Conservation (phyloP, 2,797 vertebrate genomes). For the Siniperca scherzeri region DNA sequence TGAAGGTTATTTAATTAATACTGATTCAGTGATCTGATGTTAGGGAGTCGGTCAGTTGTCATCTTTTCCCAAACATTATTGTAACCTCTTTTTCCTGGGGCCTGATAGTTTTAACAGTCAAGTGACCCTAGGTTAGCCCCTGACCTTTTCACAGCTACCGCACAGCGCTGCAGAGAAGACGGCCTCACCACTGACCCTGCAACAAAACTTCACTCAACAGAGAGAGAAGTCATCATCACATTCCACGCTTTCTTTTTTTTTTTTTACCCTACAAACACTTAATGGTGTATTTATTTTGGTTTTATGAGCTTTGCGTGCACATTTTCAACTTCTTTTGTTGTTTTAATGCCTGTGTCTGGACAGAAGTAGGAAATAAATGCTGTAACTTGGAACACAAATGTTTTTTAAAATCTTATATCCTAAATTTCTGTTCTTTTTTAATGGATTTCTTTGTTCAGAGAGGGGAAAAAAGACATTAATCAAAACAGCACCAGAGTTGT, state of each 20-base stretch:
- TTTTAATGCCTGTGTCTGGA: neutral
- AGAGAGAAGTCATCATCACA: constrained; percentile 64
- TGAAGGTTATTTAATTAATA: neutral
- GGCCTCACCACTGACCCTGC: constrained; percentile 56
- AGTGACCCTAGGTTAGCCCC: constrained; percentile 92
- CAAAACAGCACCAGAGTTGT: constrained; percentile 64
- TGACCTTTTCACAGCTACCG: constrained; percentile 85
- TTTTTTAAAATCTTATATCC: neutral
- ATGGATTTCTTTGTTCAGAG: constrained; percentile 21
- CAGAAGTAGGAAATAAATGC: constrained; percentile 6
- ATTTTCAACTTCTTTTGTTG: neutral
- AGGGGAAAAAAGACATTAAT: constrained; percentile 63
- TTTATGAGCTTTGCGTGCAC: neutral
- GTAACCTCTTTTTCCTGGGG: constrained; percentile 83
- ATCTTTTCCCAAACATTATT: constrained; percentile 84
- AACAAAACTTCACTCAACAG: constrained; percentile 66
- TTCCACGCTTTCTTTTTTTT: constrained; percentile 50
- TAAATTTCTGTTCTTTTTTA: constrained; percentile 7
- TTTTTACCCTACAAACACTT: constrained; percentile 3
- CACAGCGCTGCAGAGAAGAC: constrained; percentile 56
- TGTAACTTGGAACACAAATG: neutral
- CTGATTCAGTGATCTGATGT: neutral
- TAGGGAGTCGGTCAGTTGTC: constrained; percentile 64
- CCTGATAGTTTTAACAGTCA: constrained; percentile 86
- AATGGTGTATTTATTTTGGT: neutral